phyloP scores from a whole-genome alignment of 2,113 vertebrate genomes.

The Gadus chalcogrammus region DNA sequence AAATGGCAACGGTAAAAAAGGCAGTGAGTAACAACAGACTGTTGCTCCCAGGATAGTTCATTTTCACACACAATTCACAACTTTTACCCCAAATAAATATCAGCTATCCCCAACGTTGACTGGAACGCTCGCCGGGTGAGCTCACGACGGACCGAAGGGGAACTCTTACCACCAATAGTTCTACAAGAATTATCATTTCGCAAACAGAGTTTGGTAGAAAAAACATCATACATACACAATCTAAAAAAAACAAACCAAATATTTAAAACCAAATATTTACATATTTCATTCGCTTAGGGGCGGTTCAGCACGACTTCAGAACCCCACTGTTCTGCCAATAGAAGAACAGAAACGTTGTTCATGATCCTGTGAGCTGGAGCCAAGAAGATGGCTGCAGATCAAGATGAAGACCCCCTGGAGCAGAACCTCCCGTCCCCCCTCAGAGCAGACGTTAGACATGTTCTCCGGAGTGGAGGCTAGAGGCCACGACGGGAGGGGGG shows the following conservation, averaged over 20 bases:
- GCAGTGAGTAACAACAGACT: slow-evolving; percentile 31
- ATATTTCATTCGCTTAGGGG: too few relatives aligned
- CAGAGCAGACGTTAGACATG: too few relatives aligned
- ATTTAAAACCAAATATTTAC: neutral
- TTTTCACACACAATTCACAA: slow-evolving; percentile 36
- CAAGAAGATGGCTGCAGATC: too few relatives aligned
- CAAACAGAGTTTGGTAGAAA: neutral
- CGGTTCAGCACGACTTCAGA: too few relatives aligned
- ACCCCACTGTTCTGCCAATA: too few relatives aligned
- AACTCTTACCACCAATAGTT: neutral
- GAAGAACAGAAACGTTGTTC: too few relatives aligned
- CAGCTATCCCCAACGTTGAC: slow-evolving; percentile 37
- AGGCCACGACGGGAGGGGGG: too few relatives aligned
- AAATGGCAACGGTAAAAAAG: slow-evolving; percentile 63
- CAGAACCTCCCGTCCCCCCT: too few relatives aligned
- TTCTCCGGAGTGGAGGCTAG: too few relatives aligned
- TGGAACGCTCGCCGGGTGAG: neutral
- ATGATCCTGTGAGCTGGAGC: too few relatives aligned
- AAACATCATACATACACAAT: neutral
- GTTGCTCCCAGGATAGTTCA: slow-evolving; percentile 32
- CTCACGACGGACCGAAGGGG: neutral
- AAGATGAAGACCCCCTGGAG: too few relatives aligned
- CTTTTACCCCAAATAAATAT: slow-evolving; percentile 63
- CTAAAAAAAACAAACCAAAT: neutral
- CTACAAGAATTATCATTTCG: neutral